Evolutionary conservation across 2,113 vertebrate species (phyloP).

Genomic region (Pedionomus torquatus): DNA sequence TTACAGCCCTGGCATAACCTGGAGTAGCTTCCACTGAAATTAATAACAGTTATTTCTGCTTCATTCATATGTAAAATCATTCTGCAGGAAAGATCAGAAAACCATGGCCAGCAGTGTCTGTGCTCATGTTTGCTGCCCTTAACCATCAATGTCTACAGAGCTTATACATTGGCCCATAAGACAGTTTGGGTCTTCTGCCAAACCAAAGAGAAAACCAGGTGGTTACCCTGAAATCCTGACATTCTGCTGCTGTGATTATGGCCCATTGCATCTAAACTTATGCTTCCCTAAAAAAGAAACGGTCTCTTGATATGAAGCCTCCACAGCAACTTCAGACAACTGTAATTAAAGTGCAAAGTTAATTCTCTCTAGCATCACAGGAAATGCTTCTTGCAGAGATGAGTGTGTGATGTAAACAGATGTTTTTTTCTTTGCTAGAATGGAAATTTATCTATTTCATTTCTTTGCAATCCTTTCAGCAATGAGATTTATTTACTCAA

Average conservation of each 20-base stretch:
- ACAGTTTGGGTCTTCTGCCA: not conserved
- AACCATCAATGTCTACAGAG: fast-evolving
- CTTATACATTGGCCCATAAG: not conserved
- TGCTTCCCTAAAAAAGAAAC: not conserved
- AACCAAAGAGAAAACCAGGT: not conserved
- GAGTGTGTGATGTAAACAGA: not conserved
- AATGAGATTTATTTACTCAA: not conserved
- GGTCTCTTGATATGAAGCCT: not conserved
- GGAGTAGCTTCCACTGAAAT: not conserved
- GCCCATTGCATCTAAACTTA: not conserved
- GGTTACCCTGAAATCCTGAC: not conserved
- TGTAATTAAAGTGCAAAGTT: not conserved
- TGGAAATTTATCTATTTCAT: not conserved
- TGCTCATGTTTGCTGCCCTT: not conserved
- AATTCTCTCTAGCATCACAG: not conserved
- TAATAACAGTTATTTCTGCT: not conserved
- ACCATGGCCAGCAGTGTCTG: not conserved
- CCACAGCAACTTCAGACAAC: not conserved
- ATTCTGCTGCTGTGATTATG: not conserved
- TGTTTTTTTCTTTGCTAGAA: not conserved
- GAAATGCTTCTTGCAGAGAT: not conserved
- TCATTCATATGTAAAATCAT: not conserved
- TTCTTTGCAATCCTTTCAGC: not conserved
- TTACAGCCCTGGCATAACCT: not conserved
- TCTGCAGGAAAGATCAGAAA: not conserved